These are phyloP conservation scores for Plectrocnemia conspersa DNA, from an alignment of 1,140 invertebrate genomes.

Conservation along the genomic window DNA sequence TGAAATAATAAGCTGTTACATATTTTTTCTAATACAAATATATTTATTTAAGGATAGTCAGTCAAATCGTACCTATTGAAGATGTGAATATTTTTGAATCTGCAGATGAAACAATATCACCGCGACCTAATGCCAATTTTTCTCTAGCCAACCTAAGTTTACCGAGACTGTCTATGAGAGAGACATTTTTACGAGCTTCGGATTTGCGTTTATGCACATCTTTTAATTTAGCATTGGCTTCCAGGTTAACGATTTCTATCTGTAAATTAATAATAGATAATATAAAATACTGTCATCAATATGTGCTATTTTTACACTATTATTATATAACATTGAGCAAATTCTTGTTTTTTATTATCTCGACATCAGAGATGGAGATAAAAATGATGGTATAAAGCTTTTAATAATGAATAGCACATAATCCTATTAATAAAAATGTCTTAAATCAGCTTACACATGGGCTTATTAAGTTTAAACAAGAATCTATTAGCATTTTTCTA, in stretches of 20 bases:
- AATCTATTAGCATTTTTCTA: too few species aligned
- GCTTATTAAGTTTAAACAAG: too few species aligned
- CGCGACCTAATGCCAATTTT: slow-evolving; percentile 56
- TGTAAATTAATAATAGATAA: slow-evolving; percentile 39
- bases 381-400: too few species aligned
- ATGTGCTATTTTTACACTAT: not conserved
- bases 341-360: too few species aligned
- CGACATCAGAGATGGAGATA: too few species aligned
- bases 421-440: too few species aligned
- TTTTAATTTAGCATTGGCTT: slow-evolving; percentile 64
- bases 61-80: not conserved
- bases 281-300: slow-evolving; percentile 10
- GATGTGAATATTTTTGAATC: slow-evolving; percentile 33
- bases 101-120: slow-evolving; percentile 51
- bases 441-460: too few species aligned
- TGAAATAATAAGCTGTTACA: slow-evolving; percentile 36
- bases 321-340: too few species aligned
- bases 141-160: slow-evolving; percentile 59
- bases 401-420: too few species aligned
- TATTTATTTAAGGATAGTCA: not conserved
- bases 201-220: slow-evolving; percentile 64
- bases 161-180: slow-evolving; percentile 56
- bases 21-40: slow-evolving; percentile 4
- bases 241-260: slow-evolving; percentile 59
- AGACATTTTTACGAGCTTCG: slow-evolving; percentile 61